Conservation (phyloP, 2,797 vertebrate genomes). For the Neosilurus hyrtlii region DNA sequence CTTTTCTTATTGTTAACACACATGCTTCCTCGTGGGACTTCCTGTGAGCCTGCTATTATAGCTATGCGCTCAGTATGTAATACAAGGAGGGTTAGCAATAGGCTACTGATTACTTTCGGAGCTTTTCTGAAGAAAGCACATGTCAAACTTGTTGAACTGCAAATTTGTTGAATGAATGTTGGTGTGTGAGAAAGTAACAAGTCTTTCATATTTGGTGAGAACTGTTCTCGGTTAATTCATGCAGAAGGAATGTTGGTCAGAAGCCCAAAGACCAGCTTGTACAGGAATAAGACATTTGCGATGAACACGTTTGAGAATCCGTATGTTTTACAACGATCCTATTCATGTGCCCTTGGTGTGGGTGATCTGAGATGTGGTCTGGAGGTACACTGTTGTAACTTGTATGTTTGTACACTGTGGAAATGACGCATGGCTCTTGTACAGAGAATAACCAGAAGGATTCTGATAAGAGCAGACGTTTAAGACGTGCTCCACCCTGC, state of each 20-base stretch:
- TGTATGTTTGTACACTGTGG: slow-evolving; percentile 12
- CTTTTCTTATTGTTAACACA: neutral
- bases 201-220: neutral
- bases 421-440: slow-evolving; percentile 43
- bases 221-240: neutral
- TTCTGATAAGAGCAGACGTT: slow-evolving; percentile 32
- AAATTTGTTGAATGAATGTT: neutral
- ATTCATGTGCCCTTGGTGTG: neutral
- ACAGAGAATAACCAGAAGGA: slow-evolving; percentile 6
- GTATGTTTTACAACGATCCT: neutral
- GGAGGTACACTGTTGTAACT: slow-evolving; percentile 25
- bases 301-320: neutral
- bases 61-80: neutral
- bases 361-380: slow-evolving; percentile 10
- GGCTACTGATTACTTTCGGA: too few species aligned
- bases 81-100: neutral
- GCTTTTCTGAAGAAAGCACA: neutral
- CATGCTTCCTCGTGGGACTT: neutral
- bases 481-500: slow-evolving; percentile 7
- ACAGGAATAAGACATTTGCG: neutral
- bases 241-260: slow-evolving; percentile 7
- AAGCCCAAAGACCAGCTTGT: neutral
- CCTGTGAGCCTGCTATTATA: neutral
- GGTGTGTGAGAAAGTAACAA: slow-evolving; percentile 3
- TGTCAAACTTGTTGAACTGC: neutral